Evolutionary conservation across 64 coral and sea anemone genomes (phyloP), one percentile per base, ranked within the genome.

Genomic region (Pachyseris speciosa): DNA sequence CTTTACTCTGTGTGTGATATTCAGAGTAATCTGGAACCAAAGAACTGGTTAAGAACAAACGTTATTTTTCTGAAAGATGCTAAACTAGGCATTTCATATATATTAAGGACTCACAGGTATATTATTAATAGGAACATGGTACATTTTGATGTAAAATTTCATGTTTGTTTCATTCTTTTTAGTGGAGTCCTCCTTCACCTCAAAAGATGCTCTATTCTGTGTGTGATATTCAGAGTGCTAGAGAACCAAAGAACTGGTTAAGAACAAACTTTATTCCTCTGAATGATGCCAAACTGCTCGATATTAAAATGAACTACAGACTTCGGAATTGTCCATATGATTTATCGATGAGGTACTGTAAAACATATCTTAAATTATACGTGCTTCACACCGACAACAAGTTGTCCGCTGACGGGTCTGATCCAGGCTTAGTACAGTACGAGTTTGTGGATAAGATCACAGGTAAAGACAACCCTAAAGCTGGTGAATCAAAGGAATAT

Each of bases 211-310:
- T 1, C 10, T 91, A 72, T n/a, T 12, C 34, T 7, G 89, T 50
- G 2, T 84, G 89, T n/a, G 89, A 91, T 19, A 26, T 60, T 19
- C 22, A 31, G 1, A 32, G 19, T 25, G 4, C 5, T 24, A 72
- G 5, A 0, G 68, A 64, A 64, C 89, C 89, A 38, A 74, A 1
- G 0, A 84, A 83, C 89, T 91, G 89, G 89, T 39, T 91, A 38
- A 47, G 37, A 66, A 84, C 78, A 9, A 17, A 73, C 33, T 91
- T 64, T 57, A 91, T 91, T 84, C 20, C 72, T 44, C 1, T 65
- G 2, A 74, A 33, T 24, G 65, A 60, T 74, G 79, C 89, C 24
- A 65, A 53, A 5, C 20, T 33, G 20, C 22, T 91, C 31, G 64
- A 74, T 28, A 84, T 91, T 64, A 20, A 41, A 24, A 11, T 91